Conservation (phyloP, 2,113 vertebrate genomes). For the Laticauda colubrina region DNA sequence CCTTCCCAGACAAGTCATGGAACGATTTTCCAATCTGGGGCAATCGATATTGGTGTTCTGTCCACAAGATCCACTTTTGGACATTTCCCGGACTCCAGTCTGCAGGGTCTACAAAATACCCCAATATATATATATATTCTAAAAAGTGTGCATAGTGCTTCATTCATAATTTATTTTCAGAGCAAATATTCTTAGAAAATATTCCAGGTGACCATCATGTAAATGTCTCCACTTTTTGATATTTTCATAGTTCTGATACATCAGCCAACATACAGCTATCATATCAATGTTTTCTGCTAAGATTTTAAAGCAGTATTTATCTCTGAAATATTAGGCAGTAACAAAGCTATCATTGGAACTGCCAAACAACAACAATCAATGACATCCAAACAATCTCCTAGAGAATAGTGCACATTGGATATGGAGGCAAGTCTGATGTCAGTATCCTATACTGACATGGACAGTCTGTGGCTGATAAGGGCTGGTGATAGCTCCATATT, state of each 20-base stretch:
- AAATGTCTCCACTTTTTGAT: neutral
- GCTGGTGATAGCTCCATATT: neutral
- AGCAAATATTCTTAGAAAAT: neutral
- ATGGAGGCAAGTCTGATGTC: neutral
- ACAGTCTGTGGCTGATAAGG: neutral
- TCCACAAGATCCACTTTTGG: slow-evolving; percentile 98
- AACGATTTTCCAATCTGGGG: slow-evolving; percentile 89
- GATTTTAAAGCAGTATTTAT: neutral
- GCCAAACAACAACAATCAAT: neutral
- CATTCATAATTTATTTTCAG: accelerated
- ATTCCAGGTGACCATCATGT: neutral
- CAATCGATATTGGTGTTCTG: slow-evolving; percentile 91
- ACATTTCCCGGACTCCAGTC: slow-evolving; percentile 91
- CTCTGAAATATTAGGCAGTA: neutral
- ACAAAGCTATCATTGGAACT: neutral
- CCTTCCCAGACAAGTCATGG: slow-evolving; percentile 88
- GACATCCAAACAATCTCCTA: neutral
- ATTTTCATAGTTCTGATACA: neutral
- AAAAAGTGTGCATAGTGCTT: neutral
- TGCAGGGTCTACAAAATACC: slow-evolving; percentile 74
- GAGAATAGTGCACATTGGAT: neutral
- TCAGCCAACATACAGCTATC: neutral
- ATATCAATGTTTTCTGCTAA: neutral
- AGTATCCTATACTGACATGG: neutral
- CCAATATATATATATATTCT: neutral